Conservation (phyloP, 2,797 vertebrate genomes). For the Hipposideros larvatus region DNA sequence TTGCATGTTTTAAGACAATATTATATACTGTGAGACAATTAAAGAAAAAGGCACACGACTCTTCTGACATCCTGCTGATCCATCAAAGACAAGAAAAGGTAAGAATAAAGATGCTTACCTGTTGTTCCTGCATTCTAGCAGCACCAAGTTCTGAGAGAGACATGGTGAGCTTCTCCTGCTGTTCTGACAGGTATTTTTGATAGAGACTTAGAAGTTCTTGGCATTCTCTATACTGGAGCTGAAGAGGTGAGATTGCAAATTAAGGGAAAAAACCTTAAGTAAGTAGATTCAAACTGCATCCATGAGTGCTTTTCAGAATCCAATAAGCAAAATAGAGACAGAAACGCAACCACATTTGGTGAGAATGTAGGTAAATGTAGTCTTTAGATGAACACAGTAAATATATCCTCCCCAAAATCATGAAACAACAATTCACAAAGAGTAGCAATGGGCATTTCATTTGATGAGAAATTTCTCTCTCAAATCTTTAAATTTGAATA, state of each 20-base stretch:
- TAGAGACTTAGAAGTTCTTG: conserved; percentile 97
- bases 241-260: conserved; percentile 92
- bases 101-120: conserved; percentile 85
- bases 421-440: conserved; percentile 61
- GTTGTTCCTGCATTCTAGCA: conserved; percentile 86
- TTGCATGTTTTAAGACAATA: background rate
- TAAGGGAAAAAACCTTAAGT: conserved; percentile 87
- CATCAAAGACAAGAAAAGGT: background rate
- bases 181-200: conserved; percentile 97
- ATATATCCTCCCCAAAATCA: conserved; percentile 57
- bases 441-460: conserved; percentile 58
- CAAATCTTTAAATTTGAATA: conserved; percentile 77
- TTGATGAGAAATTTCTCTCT: conserved; percentile 65
- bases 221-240: conserved; percentile 97
- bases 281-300: conserved; percentile 58
- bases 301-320: conserved; percentile 43
- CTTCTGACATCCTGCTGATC: conserved; percentile 12
- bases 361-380: background rate
- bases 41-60: conserved; percentile 36
- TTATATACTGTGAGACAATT: conserved; percentile 25
- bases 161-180: conserved; percentile 94
- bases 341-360: background rate
- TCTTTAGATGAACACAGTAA: conserved; percentile 64
- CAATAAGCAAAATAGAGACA: conserved; percentile 65
- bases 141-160: conserved; percentile 92